Conservation (phyloP, 2,797 vertebrate species). For the Rhinella marina region DNA sequence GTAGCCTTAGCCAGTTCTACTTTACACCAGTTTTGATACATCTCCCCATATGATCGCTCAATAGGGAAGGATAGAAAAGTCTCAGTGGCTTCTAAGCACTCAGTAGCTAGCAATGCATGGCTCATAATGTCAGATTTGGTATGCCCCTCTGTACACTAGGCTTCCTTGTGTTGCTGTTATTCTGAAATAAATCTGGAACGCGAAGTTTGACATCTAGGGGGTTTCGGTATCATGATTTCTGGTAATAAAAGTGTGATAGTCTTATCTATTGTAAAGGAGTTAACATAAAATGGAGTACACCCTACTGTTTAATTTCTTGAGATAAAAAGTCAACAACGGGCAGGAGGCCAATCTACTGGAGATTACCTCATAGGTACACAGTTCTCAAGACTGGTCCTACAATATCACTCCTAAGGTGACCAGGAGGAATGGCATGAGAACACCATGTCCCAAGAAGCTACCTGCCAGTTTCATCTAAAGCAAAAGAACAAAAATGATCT, state of each 20-base stretch:
- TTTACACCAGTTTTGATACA: too few species aligned
- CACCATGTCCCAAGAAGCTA: background rate
- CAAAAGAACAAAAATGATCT: background rate
- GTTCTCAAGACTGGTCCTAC: background rate
- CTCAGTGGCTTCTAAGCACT: background rate
- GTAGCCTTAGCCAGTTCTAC: too few species aligned
- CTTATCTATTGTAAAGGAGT: slow-evolving; percentile 17
- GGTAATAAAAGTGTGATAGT: background rate
- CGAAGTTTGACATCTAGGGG: background rate
- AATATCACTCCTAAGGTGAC: background rate
- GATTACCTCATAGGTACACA: background rate
- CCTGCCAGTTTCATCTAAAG: background rate
- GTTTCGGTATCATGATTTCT: background rate
- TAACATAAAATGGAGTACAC: slow-evolving; percentile 1
- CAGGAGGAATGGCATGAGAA: background rate
- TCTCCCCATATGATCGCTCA: background rate
- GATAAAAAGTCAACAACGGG: slow-evolving; percentile 3
- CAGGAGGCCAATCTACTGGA: background rate
- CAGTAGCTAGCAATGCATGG: background rate
- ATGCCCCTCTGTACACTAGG: background rate
- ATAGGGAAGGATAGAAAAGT: background rate
- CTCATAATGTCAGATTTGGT: background rate
- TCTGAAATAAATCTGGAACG: background rate
- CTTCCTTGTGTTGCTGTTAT: background rate
- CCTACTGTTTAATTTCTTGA: background rate